Evolutionary conservation across 2,797 vertebrate species (phyloP).

Genomic region (Oryzias sinensis): DNA sequence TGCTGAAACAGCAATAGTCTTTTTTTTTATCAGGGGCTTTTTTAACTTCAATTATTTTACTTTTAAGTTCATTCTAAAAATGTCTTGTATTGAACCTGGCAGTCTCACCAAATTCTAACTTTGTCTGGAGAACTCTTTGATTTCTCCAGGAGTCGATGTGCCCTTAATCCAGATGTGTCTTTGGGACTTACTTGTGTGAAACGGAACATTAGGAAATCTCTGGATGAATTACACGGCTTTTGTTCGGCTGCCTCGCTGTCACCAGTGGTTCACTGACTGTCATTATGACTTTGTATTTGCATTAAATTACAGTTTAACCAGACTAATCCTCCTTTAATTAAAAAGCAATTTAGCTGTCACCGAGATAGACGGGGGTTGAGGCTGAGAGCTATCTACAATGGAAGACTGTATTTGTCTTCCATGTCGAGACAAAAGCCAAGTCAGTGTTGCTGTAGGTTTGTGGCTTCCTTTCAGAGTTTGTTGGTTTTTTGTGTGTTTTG

Average conservation of each 20-base stretch:
- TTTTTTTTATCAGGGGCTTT: constrained; percentile 9
- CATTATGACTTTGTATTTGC: constrained; percentile 95
- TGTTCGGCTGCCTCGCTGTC: constrained; percentile 86
- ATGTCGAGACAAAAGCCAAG: constrained; percentile 36
- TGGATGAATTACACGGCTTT: constrained; percentile 69
- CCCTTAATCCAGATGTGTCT: constrained; percentile 41
- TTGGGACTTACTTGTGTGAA: constrained; percentile 55
- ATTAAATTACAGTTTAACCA: constrained; percentile 96
- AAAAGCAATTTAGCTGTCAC: constrained; percentile 91
- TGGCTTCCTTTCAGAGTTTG: not conserved
- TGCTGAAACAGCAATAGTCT: constrained; percentile 3
- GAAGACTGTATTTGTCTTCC: constrained; percentile 65
- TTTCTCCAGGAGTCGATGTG: constrained; percentile 35
- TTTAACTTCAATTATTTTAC: constrained; percentile 20
- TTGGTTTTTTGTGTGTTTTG: not conserved
- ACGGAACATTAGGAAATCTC: constrained; percentile 58
- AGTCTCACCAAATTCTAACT: constrained; percentile 35
- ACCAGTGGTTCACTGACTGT: constrained; percentile 90
- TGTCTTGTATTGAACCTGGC: constrained; percentile 12
- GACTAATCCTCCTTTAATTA: constrained; percentile 96
- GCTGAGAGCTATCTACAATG: constrained; percentile 75
- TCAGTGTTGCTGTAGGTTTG: constrained; percentile 27
- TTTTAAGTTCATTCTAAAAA: constrained; percentile 24
- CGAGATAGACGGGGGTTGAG: constrained; percentile 81
- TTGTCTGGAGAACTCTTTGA: constrained; percentile 26